A percentile compares a stretch with the other conserved stretches of the same genome.
These are phyloP conservation scores for Macrobrachium rosenbergii DNA, from an alignment of 1,140 invertebrate genomes.

Conservation along the genomic window DNA sequence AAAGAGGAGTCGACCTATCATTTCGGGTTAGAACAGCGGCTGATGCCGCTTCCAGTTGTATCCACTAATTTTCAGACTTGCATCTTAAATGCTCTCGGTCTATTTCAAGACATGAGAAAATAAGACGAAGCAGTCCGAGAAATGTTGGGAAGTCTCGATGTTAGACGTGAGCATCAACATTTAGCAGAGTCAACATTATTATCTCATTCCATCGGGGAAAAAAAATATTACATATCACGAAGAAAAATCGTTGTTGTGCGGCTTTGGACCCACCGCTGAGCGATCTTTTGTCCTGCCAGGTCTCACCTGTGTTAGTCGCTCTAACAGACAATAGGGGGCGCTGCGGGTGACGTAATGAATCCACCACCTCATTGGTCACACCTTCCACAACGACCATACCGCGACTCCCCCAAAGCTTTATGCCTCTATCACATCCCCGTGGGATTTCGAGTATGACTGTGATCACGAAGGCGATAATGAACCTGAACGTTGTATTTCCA, in stretches of 20 bases:
- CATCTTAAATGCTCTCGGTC: no score
- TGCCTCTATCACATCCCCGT: not conserved
- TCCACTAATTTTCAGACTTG: no score
- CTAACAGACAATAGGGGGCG: slow-evolving; percentile 53
- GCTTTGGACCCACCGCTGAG: slow-evolving; percentile 54
- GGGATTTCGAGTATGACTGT: no score
- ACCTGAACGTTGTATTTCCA: no score
- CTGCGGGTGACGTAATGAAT: slow-evolving; percentile 61
- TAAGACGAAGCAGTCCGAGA: no score
- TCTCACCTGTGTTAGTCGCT: slow-evolving; percentile 12
- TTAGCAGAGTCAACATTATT: slow-evolving; percentile 61
- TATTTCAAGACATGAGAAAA: no score
- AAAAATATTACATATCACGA: slow-evolving; percentile 52
- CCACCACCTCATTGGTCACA: slow-evolving; percentile 60
- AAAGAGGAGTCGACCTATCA: slow-evolving; percentile 19
- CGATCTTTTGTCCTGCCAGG: slow-evolving; percentile 42
- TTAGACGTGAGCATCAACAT: not conserved
- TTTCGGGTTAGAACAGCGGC: slow-evolving; percentile 7
- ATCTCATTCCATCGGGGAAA: slow-evolving; percentile 48
- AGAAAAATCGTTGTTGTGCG: slow-evolving; percentile 53
- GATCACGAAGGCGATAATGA: no score
- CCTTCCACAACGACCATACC: slow-evolving; percentile 40
- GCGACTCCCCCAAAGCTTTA: not conserved
- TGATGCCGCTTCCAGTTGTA: slow-evolving; percentile 22
- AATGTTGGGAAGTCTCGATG: no score